Conservation (phyloP, 1,140 invertebrate genomes). For the Formica selysi region DNA sequence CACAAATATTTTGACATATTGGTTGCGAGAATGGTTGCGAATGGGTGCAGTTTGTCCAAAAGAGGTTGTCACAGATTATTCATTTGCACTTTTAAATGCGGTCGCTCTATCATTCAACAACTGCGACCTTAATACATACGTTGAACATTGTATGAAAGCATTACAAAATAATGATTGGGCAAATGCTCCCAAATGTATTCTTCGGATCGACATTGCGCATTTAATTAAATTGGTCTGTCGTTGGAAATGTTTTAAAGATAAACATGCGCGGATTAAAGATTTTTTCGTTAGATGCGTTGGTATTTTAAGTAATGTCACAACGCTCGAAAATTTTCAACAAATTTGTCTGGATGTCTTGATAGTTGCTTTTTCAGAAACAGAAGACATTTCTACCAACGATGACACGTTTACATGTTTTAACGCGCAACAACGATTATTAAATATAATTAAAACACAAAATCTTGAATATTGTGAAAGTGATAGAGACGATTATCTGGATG, state of each 20-base stretch:
- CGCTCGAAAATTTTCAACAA: constrained; percentile 50
- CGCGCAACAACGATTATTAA: constrained; percentile 39
- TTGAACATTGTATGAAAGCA: constrained; percentile 6
- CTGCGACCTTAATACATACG: neutral
- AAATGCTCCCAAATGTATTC: neutral
- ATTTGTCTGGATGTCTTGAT: constrained; percentile 42
- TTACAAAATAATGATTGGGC: neutral
- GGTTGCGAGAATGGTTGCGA: constrained; percentile 21
- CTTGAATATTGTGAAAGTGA: neutral
- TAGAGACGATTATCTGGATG: neutral
- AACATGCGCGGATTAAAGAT: constrained; percentile 52
- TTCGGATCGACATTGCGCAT: constrained; percentile 67
- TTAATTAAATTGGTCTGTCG: constrained; percentile 59
- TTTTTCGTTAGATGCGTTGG: constrained; percentile 65
- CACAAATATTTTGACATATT: constrained; percentile 1
- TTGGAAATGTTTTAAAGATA: constrained; percentile 59
- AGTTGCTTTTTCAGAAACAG: constrained; percentile 48
- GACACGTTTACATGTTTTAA: constrained; percentile 50
- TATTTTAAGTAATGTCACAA: constrained; percentile 32
- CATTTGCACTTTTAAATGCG: constrained; percentile 9
- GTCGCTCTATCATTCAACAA: constrained; percentile 1
- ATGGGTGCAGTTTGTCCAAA: neutral
- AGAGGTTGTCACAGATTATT: too few relatives aligned
- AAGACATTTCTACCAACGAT: constrained; percentile 23
- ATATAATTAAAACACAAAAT: constrained; percentile 15